Evolutionary conservation across 2,888 invertebrate genomes (phyloP), one percentile per base, ranked within the genome.

Genomic region (Erebia ligea): DNA sequence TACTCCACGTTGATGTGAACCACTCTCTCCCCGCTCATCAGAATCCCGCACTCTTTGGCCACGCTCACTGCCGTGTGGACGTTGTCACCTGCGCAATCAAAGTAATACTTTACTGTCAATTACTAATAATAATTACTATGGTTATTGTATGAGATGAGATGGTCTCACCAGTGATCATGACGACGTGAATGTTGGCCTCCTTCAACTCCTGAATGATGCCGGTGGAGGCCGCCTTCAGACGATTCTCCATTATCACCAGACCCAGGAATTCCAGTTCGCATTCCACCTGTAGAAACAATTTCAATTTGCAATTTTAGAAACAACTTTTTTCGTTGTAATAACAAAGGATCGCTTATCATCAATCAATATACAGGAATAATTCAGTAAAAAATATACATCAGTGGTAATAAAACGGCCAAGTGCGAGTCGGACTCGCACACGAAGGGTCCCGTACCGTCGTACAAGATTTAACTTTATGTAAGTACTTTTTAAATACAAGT

Each of bases 211-310:
- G 88, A 67, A 99, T 97, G 65, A 98, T 96, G 1, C 96, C 96
- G 0, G 96, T 95, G 0, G 98, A 98, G 80, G 98, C 97, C 0
- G 96, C 95, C 84, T 99, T 99, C 68, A 99, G 91, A 0, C 98
- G 95, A 89, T 99, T 99, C 87, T 99, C 99, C 93, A 99, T 95
- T 10, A 99, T 96, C 13, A 99, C 96, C 76, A 99, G 95, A 0
- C 98, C 98, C 6, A 98, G 90, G 84, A 98, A 97, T 71, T 95
- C 96, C 76, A 98, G 90, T 76, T 97, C 97, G 25, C 94, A 94
- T 88, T 99, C 99, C 52, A 98, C 95, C 81, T 95, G 94, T 72
- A 2, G 3, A 25, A 70, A 76, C 62, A 11, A n/a, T n/a, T n/a
- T n/a, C n/a, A n/a, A n/a, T n/a, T n/a, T n/a, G n/a, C 1, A 17